phyloP scores from a whole-genome alignment of 2,797 vertebrate genomes.

The Setipinna tenuifilis region DNA sequence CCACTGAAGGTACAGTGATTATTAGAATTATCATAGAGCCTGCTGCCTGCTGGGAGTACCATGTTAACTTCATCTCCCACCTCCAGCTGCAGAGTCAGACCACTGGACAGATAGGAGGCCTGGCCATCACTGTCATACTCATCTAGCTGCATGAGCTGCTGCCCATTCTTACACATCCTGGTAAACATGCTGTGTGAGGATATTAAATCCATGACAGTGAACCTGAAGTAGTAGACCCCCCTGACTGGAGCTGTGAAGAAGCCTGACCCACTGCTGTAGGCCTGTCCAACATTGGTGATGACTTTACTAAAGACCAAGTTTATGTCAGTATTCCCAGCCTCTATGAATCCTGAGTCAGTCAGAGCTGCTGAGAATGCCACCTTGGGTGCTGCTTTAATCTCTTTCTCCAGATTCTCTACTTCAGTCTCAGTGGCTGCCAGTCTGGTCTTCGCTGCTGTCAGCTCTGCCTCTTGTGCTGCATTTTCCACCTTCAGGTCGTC shows the following conservation, averaged over 20 bases:
- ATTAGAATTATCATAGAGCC: not conserved
- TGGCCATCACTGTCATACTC: not conserved
- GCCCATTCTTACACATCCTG: not conserved
- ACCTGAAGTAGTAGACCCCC: not conserved
- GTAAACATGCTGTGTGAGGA: not conserved
- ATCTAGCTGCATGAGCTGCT: not conserved
- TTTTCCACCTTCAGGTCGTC: not conserved
- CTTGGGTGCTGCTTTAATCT: not conserved
- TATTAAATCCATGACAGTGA: not conserved
- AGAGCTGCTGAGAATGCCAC: not conserved
- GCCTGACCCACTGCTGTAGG: not conserved
- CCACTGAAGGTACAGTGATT: not conserved
- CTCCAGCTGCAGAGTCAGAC: not conserved
- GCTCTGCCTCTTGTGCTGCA: not conserved
- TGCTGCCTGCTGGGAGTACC: not conserved
- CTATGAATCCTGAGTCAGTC: not conserved
- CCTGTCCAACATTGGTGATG: constrained; percentile 5
- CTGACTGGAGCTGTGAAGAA: not conserved
- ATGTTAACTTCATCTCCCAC: not conserved
- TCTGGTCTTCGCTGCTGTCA: not conserved
- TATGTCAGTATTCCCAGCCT: not conserved
- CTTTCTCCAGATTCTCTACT: not conserved
- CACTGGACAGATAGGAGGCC: not conserved
- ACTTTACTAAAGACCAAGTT: not conserved
- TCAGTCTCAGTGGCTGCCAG: not conserved